Conservation (phyloP, 2,888 invertebrate genomes). For the Lepidocyrtoides sp. region DNA sequence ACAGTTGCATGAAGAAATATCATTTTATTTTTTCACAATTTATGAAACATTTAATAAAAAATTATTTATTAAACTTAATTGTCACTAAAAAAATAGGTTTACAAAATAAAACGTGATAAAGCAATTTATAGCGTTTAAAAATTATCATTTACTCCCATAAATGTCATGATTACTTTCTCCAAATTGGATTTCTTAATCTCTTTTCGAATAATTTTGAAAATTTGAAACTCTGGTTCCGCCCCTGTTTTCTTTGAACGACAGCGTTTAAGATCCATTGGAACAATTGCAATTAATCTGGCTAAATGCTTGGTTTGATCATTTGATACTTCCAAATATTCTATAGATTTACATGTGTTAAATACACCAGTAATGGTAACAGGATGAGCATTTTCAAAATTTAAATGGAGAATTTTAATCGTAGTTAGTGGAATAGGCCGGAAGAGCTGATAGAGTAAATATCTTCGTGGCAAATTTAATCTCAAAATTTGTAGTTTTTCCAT, state of each 20-base stretch:
- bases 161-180: neutral
- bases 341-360: neutral
- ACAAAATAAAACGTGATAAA: too few relatives aligned
- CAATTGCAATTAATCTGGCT: constrained; percentile 17
- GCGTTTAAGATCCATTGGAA: neutral
- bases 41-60: too few relatives aligned
- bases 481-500: constrained; percentile 48
- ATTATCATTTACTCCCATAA: too few relatives aligned
- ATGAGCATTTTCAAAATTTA: constrained; percentile 65
- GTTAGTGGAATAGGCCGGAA: constrained; percentile 19
- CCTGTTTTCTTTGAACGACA: neutral
- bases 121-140: too few relatives aligned
- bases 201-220: constrained; percentile 6
- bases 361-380: constrained; percentile 39
- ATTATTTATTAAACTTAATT: too few relatives aligned
- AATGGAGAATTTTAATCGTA: constrained; percentile 21
- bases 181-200: neutral
- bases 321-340: constrained; percentile 22
- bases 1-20: too few relatives aligned
- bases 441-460: constrained; percentile 54
- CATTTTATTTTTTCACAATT: too few relatives aligned
- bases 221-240: neutral
- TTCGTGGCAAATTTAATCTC: constrained; percentile 32
- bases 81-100: too few relatives aligned
- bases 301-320: constrained; percentile 31